Evolutionary conservation across 2,888 invertebrate species (phyloP).

Genomic region (Pharmacophagus antenor): DNA sequence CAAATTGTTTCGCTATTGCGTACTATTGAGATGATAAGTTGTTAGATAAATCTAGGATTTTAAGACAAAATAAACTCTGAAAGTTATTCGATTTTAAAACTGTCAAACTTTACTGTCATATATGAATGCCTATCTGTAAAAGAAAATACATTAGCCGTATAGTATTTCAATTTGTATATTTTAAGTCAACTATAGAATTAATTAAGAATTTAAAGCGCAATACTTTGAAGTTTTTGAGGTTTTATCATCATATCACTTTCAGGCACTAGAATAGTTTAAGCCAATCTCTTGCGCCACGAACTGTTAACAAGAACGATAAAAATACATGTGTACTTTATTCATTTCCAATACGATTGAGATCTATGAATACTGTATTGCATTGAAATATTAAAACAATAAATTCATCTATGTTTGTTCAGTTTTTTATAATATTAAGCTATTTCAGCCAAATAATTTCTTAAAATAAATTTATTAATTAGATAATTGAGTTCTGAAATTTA

Average conservation of each 20-base stretch:
- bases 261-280: slow-evolving; percentile 28
- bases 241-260: slow-evolving; percentile 31
- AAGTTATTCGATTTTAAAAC: slow-evolving; percentile 21
- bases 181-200: slow-evolving; percentile 21
- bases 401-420: slow-evolving; percentile 11
- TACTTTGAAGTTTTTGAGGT: slow-evolving; percentile 22
- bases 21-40: slow-evolving; percentile 25
- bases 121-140: slow-evolving; percentile 16
- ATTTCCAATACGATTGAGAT: slow-evolving; percentile 27
- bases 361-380: slow-evolving; percentile 33
- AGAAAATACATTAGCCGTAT: slow-evolving; percentile 16
- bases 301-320: slow-evolving; percentile 26
- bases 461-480: no score
- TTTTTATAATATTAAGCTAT: slow-evolving; percentile 1
- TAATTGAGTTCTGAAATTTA: no score
- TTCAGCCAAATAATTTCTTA: no score
- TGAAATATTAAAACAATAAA: slow-evolving; percentile 31
- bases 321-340: slow-evolving; percentile 31
- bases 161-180: slow-evolving; percentile 21
- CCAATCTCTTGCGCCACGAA: slow-evolving; percentile 17
- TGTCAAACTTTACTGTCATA: slow-evolving; percentile 20
- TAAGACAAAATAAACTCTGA: slow-evolving; percentile 17
- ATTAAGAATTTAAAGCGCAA: slow-evolving; percentile 19
- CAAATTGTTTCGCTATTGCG: slow-evolving; percentile 30
- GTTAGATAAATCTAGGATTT: slow-evolving; percentile 27